Percentiles rank a stretch among this genome's conserved stretches.
Conservation (phyloP, 2,113 vertebrate species). For the Dryoscopus gambensis region DNA sequence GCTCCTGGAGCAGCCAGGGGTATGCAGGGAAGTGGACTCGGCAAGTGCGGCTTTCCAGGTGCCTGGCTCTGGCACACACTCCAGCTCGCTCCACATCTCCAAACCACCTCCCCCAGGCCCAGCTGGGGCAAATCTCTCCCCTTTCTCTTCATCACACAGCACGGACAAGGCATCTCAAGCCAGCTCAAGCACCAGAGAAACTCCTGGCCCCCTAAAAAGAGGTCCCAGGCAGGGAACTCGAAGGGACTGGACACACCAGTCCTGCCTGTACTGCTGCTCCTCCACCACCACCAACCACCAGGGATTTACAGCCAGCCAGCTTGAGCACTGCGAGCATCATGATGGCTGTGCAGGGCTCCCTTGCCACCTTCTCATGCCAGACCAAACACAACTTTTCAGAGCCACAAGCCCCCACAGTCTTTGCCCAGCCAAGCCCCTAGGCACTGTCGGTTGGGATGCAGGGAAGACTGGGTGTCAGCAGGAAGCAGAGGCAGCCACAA, state of each 20-base stretch:
- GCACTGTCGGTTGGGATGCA: fast-evolving
- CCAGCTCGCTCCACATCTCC: not conserved
- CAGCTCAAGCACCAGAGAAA: fast-evolving
- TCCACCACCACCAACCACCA: not conserved
- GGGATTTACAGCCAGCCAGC: not conserved
- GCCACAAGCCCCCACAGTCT: fast-evolving
- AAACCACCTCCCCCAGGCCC: not conserved
- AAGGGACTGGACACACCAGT: not conserved
- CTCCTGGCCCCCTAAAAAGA: not conserved
- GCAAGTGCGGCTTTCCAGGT: fast-evolving
- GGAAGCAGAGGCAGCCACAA: not conserved
- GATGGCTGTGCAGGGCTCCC: not conserved
- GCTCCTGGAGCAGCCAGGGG: not conserved
- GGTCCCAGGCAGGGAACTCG: not conserved
- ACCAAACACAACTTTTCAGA: not conserved
- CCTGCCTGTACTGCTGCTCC: not conserved
- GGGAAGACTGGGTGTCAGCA: fast-evolving
- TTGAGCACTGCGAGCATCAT: fast-evolving
- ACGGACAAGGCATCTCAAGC: not conserved
- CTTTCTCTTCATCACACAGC: not conserved
- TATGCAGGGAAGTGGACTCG: fast-evolving
- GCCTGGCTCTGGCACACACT: not conserved
- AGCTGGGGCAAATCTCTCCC: fast-evolving
- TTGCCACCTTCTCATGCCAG: not conserved
- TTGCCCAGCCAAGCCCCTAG: not conserved